Conservation (phyloP, 2,797 vertebrate species). For the Cossypha heuglini region DNA sequence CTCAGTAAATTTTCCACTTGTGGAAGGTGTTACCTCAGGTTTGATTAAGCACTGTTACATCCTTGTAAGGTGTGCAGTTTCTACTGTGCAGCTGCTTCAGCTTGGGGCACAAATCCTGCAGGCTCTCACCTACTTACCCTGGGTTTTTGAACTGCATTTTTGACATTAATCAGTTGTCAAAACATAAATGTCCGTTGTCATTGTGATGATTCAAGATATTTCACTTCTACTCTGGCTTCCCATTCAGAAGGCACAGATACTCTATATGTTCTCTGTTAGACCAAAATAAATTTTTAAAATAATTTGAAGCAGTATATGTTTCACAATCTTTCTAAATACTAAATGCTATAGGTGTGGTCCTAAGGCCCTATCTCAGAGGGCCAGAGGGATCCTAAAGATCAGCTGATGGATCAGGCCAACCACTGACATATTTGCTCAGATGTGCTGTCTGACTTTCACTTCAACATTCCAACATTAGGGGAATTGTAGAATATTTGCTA, state of each 20-base stretch:
- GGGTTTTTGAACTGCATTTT: neutral
- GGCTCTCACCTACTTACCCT: neutral
- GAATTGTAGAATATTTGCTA: neutral
- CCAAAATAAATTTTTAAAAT: rapidly evolving
- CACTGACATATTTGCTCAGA: neutral
- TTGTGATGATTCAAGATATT: neutral
- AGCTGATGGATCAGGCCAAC: neutral
- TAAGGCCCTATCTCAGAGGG: neutral
- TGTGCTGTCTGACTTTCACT: neutral
- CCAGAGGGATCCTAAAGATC: neutral
- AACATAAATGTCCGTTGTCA: neutral
- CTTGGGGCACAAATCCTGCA: neutral
- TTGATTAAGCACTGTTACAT: neutral
- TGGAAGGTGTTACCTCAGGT: neutral
- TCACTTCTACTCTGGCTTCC: neutral
- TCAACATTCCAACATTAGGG: neutral
- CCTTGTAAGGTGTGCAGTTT: neutral
- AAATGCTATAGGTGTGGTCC: neutral
- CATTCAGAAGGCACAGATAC: neutral
- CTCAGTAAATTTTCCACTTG: neutral
- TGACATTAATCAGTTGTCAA: neutral
- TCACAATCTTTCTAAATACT: neutral
- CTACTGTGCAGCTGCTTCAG: neutral
- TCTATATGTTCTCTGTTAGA: neutral
- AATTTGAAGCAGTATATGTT: neutral